Evolutionary conservation across 1,140 invertebrate genomes (phyloP), one percentile per base, ranked within the genome.

Genomic region (Apis dorsata): DNA sequence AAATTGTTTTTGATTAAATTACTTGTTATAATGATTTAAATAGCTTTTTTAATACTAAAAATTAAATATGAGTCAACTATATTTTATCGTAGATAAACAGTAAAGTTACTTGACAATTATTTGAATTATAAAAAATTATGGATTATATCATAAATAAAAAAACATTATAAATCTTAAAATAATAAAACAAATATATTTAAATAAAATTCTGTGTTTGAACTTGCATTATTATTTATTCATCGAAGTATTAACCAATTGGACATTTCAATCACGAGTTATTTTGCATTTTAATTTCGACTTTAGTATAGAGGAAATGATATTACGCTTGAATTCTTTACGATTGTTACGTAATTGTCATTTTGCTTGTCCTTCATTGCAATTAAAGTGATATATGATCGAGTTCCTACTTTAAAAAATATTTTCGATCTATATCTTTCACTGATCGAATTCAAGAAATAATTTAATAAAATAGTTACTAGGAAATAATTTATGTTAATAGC

Each of bases 241-340:
- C 7, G 49, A 53, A 8, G 13, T 19, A 63, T 3, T 15, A 24
- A 11, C 44, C 24, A 51, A 85, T 1, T 28, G 15, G 13, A 34
- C 24, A 5, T 10, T n/a, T 13, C 2, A 21, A 62, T 28, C 24
- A 34, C 19, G 75, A 57, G 55, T 34, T 57, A 21, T 19, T 84
- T 81, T 81, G 82, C 81, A 87, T 79, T 80, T 81, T 55, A 75
- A 79, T 75, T 59, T 17, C 49, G 5, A 60, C 15, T 51, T n/a
- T 15, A 9, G 60, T 17, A 49, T 65, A 75, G 60, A 53, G 28
- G 72, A 78, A 71, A 70, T 49, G 55, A 51, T 72, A 66, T 69
- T 57, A 5, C 4, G 44, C 68, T 75, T 34, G 44, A 75, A 57
- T 75, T 55, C 53, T 55, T n/a, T 17, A 5, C 2, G 19, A 57